Evolutionary conservation across 1,140 invertebrate genomes (phyloP), one percentile per base, ranked within the genome.

Genomic region (Euura lappo): DNA sequence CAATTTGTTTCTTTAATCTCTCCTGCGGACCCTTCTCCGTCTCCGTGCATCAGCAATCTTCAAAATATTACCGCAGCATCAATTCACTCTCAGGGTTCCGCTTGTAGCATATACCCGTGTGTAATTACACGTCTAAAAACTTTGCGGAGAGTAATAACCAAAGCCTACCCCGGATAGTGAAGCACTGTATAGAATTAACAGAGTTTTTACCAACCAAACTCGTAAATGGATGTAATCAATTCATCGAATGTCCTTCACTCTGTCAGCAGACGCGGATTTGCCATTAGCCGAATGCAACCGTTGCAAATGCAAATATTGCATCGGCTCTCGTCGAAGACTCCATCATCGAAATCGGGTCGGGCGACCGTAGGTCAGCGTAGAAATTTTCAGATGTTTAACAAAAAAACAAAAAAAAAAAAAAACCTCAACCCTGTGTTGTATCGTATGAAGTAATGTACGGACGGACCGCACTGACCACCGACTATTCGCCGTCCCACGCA

Each of bases 281-380:
- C 79, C 75, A 82, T 79, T 73, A 79, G 73, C 71, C 77, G 77
- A 74, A 3, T 60, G 51, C 71, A 81, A 70, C 68, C 75, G 71
- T 77, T 71, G 71, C 71, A 75, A 69, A 68, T 77, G 81, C 80
- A 81, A 83, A 83, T 80, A 83, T 81, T 77, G 81, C 75, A 68
- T 68, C 46, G 70, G 73, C 79, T 83, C 28, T 28, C 28, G 28
- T 28, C 28, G 28, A 28, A 28, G 28, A 28, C 28, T 28, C 28
- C 28, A 28, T 28, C 28, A 28, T 28, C 28, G 28, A 28, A 28
- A 28, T 28, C 28, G 28, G 28, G 28, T 28, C 28, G 28, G 28
- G 28, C 28, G 1, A 28, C 1, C 28, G 28, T 28, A 28, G 28
- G 28, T 28, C 28, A 28, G 28, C 28, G 28, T 28, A 28, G 28